These are phyloP conservation scores for Pyrochroa serraticornis DNA, from an alignment of 2,888 invertebrate species.

Conservation along the genomic window DNA sequence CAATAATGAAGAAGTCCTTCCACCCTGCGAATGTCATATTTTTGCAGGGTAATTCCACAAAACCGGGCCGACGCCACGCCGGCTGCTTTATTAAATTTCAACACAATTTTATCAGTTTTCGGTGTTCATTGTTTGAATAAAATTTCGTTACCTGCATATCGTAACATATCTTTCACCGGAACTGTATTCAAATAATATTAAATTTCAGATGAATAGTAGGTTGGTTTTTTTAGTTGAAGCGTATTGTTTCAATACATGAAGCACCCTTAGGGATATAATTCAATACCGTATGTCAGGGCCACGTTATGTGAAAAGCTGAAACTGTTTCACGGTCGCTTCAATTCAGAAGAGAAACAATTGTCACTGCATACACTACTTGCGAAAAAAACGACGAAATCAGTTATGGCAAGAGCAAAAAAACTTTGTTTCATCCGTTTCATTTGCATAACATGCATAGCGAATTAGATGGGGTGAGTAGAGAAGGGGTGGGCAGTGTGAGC, in stretches of 20 bases:
- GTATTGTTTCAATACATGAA: constrained; percentile 25
- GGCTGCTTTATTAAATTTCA: too few species aligned
- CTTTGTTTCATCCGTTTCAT: constrained; percentile 43
- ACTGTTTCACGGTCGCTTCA: constrained; percentile 22
- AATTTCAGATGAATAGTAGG: constrained; percentile 20
- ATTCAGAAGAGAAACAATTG: constrained; percentile 42
- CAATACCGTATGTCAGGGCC: constrained; percentile 20
- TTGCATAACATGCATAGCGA: constrained; percentile 52
- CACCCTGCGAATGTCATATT: constrained; percentile 18
- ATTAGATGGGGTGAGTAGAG: constrained; percentile 35
- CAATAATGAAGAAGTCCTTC: constrained; percentile 26
- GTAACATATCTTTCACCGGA: not conserved
- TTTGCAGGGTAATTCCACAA: constrained; percentile 21
- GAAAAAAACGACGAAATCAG: constrained; percentile 41
- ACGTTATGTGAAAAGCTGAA: constrained; percentile 18
- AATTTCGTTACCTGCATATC: not conserved
- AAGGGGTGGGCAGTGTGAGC: constrained; percentile 17
- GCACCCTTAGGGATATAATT: constrained; percentile 30
- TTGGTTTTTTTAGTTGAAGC: constrained; percentile 12
- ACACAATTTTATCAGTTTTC: too few species aligned
- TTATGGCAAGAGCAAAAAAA: constrained; percentile 44
- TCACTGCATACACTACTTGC: constrained; percentile 37
- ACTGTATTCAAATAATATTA: constrained; percentile 21
- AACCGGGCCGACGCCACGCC: not conserved
- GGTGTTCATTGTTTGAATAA: not conserved